Evolutionary conservation across 2,888 invertebrate genomes (phyloP), one percentile per base, ranked within the genome.

Genomic region (Heliothis peltigera): DNA sequence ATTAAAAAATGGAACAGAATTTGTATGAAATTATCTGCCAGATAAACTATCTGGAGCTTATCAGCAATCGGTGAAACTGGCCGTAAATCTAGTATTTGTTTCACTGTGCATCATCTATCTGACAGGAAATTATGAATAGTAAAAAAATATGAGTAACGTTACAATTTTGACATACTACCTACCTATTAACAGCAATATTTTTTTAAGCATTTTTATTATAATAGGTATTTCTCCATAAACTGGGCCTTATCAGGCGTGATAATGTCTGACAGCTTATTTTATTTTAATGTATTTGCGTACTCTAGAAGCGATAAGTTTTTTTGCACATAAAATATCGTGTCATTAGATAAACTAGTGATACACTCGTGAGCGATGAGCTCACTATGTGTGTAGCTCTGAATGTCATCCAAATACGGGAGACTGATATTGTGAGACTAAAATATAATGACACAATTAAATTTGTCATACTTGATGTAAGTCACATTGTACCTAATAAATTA

Each of bases 101-200:
- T n/a, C n/a, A n/a, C n/a, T n/a, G n/a, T n/a, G n/a, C n/a, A n/a
- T n/a, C n/a, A n/a, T n/a, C n/a, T 39, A 5, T 39, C n/a, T 1
- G 0, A 22, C n/a, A 17, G 66, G 42, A 56, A 55, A 64, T 32
- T 4, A 32, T 28, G n/a, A 43, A 22, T 68, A 12, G 59, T 49
- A 18, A 39, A 8, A 43, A 55, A 48, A 55, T 15, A 49, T 58
- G 48, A 64, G 35, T 58, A 39, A 44, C 43, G 10, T 15, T 6
- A 17, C 10, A 21, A 18, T 35, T 12, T 49, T 43, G 8, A 43
- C 48, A 43, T n/a, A n/a, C n/a, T n/a, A n/a, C n/a, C n/a, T n/a
- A 25, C 0, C 25, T 25, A 22, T 4, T 22, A 25, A 7, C 10
- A 28, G 28, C 10, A 28, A 10, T 28, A 35, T 15, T 15, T 15